Conservation (phyloP, 2,113 vertebrate genomes). For the Sterna hirundo region DNA sequence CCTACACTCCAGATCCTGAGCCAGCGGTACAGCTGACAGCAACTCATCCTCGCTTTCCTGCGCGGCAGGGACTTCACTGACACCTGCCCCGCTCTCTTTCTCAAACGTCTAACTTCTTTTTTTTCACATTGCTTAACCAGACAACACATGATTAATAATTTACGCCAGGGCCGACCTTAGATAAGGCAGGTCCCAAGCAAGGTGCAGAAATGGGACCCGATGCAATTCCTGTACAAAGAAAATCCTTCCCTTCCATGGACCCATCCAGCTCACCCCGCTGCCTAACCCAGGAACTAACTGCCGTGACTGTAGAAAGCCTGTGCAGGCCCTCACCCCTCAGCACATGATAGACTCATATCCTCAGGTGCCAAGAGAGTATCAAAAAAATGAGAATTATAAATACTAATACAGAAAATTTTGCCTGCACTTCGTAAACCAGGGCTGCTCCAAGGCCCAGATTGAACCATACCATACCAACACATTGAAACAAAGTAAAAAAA, state of each 20-base stretch:
- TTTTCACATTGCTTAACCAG: background rate
- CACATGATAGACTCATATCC: background rate
- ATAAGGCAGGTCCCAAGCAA: background rate
- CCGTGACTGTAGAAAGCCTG: background rate
- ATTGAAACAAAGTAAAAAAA: background rate
- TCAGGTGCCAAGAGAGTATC: background rate
- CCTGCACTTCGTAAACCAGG: accelerated
- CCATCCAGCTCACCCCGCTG: accelerated
- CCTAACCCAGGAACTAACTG: background rate
- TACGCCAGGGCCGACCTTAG: background rate
- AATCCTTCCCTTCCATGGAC: background rate
- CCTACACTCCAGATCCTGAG: background rate
- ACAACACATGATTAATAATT: background rate
- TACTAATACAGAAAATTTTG: background rate
- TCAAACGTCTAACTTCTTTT: background rate
- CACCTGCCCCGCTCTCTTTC: background rate
- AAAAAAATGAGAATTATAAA: background rate
- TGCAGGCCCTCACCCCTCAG: background rate
- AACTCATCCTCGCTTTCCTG: background rate
- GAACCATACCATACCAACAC: background rate
- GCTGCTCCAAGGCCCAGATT: background rate
- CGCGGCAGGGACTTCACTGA: background rate
- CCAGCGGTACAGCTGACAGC: background rate
- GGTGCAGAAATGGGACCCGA: background rate
- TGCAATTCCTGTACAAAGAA: background rate